These are phyloP conservation scores for Apoda limacodes DNA, from an alignment of 2,888 invertebrate genomes.

Conservation along the genomic window DNA sequence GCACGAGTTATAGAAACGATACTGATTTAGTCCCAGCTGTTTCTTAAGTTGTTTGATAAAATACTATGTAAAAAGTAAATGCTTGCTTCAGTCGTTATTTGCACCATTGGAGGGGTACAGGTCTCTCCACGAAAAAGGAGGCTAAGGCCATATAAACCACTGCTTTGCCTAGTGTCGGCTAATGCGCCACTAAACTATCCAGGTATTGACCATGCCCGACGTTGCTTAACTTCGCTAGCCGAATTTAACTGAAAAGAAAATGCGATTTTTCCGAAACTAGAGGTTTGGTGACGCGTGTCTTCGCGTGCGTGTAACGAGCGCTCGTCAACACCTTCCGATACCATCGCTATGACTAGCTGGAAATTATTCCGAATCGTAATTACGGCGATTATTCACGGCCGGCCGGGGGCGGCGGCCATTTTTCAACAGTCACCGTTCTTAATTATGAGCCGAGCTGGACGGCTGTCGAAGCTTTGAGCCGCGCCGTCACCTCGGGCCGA, in stretches of 20 bases:
- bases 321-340: conserved; percentile 69
- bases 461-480: conserved; percentile 69
- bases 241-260: no score
- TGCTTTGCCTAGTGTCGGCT: no score
- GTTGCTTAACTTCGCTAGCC: conserved; percentile 22
- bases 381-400: conserved; percentile 70
- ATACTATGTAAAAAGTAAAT: no score
- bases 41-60: no score
- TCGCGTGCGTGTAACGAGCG: conserved; percentile 66
- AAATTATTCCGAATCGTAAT: conserved; percentile 70
- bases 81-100: no score
- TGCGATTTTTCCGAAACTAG: conserved; percentile 43
- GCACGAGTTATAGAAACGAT: no score
- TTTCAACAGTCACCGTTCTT: conserved; percentile 71
- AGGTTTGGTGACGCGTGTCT: conserved; percentile 25
- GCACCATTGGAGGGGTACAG: no score
- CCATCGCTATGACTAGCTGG: conserved; percentile 70
- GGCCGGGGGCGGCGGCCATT: conserved; percentile 70
- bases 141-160: no score
- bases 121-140: no score
- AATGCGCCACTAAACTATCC: no score
- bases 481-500: conserved; percentile 64
- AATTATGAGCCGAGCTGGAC: conserved; percentile 68
- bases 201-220: conserved; percentile 22
- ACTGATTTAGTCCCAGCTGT: no score